These are phyloP conservation scores for Orchestes rusci DNA, from an alignment of 2,888 invertebrate species.

Conservation along the genomic window DNA sequence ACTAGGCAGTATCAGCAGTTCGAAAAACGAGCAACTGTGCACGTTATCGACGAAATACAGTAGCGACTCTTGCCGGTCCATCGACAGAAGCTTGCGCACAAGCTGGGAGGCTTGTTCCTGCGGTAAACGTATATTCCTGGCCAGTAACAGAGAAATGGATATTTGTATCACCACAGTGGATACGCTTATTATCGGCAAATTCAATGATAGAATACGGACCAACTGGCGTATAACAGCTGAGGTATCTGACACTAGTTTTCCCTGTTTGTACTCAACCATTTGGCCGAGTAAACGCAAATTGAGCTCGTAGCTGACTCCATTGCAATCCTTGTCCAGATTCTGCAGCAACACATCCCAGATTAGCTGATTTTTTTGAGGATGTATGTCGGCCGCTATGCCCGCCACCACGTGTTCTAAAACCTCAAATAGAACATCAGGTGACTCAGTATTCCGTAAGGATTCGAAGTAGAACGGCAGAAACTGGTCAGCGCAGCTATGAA, in stretches of 20 bases:
- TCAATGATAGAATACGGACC: conserved; percentile 45
- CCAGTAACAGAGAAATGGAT: conserved; percentile 52
- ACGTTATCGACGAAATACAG: conserved; percentile 61
- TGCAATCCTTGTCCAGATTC: conserved; percentile 27
- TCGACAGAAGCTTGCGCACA: conserved; percentile 54
- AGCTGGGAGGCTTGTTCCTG: conserved; percentile 69
- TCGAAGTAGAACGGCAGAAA: conserved; percentile 63
- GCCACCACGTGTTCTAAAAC: conserved; percentile 59
- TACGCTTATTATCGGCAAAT: conserved; percentile 45
- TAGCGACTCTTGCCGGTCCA: conserved; percentile 51
- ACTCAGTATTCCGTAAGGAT: conserved; percentile 49
- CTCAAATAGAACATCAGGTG: conserved; percentile 52
- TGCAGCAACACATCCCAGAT: conserved; percentile 57
- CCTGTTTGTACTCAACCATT: conserved; percentile 56
- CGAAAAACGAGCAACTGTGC: conserved; percentile 60
- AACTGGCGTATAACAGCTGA: conserved; percentile 53
- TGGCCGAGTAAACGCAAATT: conserved; percentile 54
- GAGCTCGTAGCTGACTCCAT: conserved; percentile 25
- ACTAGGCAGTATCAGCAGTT: conserved; percentile 62
- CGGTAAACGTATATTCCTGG: conserved; percentile 55
- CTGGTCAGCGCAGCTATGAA: conserved; percentile 74
- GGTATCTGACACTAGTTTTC: conserved; percentile 56
- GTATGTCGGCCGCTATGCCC: conserved; percentile 56
- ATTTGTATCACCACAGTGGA: conserved; percentile 50
- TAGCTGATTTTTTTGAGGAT: conserved; percentile 54